Evolutionary conservation across 2,113 vertebrate genomes (phyloP).

Genomic region (Thalassarche chlororhynchos): DNA sequence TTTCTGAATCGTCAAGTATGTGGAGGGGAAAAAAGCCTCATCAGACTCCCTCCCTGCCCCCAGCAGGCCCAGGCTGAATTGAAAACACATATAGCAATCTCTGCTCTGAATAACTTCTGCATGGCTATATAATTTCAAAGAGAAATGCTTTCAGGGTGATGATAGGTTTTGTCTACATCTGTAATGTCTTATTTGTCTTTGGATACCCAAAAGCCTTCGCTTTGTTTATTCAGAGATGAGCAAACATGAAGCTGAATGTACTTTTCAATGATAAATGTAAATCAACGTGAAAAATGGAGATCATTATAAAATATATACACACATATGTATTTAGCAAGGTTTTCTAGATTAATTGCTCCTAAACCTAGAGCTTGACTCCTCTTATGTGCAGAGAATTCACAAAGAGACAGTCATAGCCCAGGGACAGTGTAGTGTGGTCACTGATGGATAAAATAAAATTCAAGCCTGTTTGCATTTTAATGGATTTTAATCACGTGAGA

Average conservation of each 20-base stretch:
- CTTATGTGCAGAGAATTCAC: neutral
- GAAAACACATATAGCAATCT: neutral
- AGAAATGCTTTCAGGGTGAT: constrained; percentile 28
- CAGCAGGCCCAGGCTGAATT: neutral
- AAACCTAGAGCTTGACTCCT: neutral
- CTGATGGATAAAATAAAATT: constrained; percentile 62
- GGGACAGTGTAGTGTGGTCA: neutral
- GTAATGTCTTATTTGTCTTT: constrained; percentile 51
- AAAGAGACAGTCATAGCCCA: constrained; percentile 20
- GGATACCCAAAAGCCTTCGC: neutral
- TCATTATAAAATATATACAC: neutral
- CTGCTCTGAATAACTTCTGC: neutral
- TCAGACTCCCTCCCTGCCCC: neutral
- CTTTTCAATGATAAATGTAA: neutral
- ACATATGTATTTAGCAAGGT: neutral
- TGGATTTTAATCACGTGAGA: constrained; percentile 37
- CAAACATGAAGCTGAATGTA: constrained; percentile 26
- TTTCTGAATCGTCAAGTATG: neutral
- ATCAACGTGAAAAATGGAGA: neutral
- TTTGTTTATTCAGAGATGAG: constrained; percentile 40
- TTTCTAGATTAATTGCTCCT: constrained; percentile 15
- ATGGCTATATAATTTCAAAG: constrained; percentile 20
- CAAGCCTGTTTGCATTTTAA: constrained; percentile 48
- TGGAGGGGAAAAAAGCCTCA: neutral
- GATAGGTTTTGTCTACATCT: constrained; percentile 47